Evolutionary conservation across 2,797 vertebrate genomes (phyloP).

Genomic region (Myotis daubentonii): DNA sequence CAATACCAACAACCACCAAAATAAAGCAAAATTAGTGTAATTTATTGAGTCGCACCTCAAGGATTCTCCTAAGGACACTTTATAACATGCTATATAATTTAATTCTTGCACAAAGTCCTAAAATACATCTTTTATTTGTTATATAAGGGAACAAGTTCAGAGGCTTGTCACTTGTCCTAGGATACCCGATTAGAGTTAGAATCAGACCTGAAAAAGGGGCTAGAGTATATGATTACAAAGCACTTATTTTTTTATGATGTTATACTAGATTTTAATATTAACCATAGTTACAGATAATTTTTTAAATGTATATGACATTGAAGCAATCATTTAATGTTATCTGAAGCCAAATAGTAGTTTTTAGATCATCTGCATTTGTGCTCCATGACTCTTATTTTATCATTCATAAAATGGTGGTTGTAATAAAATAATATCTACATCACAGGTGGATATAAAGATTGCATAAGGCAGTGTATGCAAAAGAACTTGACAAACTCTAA

Average conservation of each 20-base stretch:
- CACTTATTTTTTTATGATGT: constrained; percentile 13
- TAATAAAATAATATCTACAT: neutral
- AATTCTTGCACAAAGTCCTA: neutral
- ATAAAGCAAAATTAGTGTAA: neutral
- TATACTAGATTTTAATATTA: constrained; percentile 5
- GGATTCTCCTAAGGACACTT: neutral
- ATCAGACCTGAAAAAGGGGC: neutral
- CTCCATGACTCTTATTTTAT: neutral
- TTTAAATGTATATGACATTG: neutral
- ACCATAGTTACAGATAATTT: neutral
- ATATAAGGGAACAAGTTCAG: neutral
- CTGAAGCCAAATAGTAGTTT: neutral
- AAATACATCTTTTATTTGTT: constrained; percentile 14
- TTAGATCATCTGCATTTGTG: neutral
- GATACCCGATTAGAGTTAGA: neutral
- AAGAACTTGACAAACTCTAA: constrained; percentile 18
- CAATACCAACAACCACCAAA: neutral
- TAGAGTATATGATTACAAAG: neutral
- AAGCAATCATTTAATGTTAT: neutral
- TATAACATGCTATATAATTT: neutral
- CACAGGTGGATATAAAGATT: neutral
- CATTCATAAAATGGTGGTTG: neutral
- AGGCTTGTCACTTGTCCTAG: neutral
- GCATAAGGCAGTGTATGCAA: neutral
- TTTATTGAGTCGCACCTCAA: constrained; percentile 3